Conservation (phyloP, 2,113 vertebrate species). For the Catharus bicknelli region DNA sequence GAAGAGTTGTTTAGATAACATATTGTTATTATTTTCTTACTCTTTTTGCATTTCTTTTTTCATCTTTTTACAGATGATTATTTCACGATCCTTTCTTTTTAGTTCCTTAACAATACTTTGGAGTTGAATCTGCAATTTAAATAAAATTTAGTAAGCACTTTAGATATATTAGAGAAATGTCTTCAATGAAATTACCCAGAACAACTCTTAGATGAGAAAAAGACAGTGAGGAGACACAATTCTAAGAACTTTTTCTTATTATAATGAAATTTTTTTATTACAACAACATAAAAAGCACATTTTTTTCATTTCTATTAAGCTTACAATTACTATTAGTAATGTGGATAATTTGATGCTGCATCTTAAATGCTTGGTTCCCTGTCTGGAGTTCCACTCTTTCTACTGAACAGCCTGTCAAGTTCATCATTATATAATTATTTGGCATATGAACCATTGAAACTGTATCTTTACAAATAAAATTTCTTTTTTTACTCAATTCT, state of each 20-base stretch:
- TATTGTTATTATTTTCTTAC: conserved; percentile 71
- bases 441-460: background rate
- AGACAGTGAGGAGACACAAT: background rate
- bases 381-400: background rate
- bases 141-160: conserved; percentile 5
- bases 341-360: background rate
- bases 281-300: background rate
- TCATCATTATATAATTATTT: background rate
- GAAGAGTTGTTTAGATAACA: background rate
- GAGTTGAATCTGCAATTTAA: conserved; percentile 80
- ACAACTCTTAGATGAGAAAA: background rate
- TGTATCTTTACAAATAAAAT: background rate
- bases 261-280: background rate
- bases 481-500: background rate
- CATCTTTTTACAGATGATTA: conserved; percentile 80
- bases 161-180: background rate
- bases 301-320: background rate
- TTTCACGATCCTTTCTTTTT: conserved; percentile 81
- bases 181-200: background rate
- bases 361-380: background rate
- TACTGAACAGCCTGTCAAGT: background rate
- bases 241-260: background rate
- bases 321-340: background rate
- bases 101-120: conserved; percentile 78
- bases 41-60: conserved; percentile 76